Base-by-base conservation (phyloP, 2,113 vertebrate genomes). In the Neogobius melanostomus region DNA sequence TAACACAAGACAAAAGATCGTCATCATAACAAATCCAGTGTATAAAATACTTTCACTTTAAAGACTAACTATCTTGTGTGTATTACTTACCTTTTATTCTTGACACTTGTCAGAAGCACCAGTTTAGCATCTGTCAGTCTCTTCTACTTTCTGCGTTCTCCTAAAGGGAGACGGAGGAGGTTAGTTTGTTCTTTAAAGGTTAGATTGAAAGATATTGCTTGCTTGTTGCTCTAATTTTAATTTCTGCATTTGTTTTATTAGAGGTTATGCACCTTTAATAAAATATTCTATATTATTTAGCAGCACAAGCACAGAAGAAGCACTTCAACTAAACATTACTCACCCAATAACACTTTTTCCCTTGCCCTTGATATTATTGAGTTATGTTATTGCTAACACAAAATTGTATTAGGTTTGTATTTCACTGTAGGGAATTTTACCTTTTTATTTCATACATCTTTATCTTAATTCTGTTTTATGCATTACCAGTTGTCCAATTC, bases 81-180 rank as follows among this genome's bases (percentile, higher is more conserved):
- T 48, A 75, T 52, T 45, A 45, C 79, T 63, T 82, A 61, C 62
- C 75, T 21, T 86, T 47, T 65, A 42, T 59, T 84, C 54, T 71
- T 80, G 48, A 75, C 59, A 74, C 45, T 14, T 82, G n/a, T 87
- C 89, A 93, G 91, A 90, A 93, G 91, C 78, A 77, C 82, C 91
- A 92, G 90, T 75, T 91, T 94, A 92, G 90, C 90, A 68, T 93
- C 91, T 76, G 91, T 90, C 62, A 87, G 83, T 75, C 89, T 94
- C 74, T 81, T 90, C 88, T 88, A 81, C 88, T 91, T 91, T 91
- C 80, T 92, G 87, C 90, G 77, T 81, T 91, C 92, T 91, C 88
- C 92, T 87, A 91, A 90, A 85, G 78, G 77, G 82, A 89, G 89
- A 88, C 87, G 82, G 74, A 90, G 90, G 88, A 92, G 92, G 92